Evolutionary conservation across 1,140 invertebrate genomes (phyloP).

Genomic region (Teleopsis dalmanni): DNA sequence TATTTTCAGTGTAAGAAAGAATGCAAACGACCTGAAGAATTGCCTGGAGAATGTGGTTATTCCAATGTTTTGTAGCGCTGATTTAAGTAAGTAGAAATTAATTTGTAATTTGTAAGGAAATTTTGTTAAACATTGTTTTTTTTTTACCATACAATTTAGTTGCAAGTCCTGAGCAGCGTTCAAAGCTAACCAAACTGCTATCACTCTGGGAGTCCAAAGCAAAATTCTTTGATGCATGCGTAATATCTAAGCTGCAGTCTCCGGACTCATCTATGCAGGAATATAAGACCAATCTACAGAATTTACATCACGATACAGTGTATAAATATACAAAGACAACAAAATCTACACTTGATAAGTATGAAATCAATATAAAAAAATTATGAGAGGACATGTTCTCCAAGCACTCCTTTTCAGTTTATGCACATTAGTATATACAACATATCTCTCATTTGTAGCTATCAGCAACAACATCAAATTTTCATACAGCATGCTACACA

Average conservation of each 20-base stretch:
- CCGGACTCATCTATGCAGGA: constrained; percentile 72
- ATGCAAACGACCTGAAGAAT: constrained; percentile 83
- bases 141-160: no score
- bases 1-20: constrained; percentile 77
- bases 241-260: constrained; percentile 76
- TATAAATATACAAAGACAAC: constrained; percentile 65
- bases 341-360: constrained; percentile 68
- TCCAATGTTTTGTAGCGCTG: constrained; percentile 92
- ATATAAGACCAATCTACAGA: constrained; percentile 74
- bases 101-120: background rate
- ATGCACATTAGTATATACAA: no score
- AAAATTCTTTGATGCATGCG: constrained; percentile 81
- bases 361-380: constrained; percentile 22
- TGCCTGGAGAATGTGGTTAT: constrained; percentile 88
- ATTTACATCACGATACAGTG: constrained; percentile 68
- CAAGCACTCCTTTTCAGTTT: no score
- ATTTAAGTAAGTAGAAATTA: constrained; percentile 52
- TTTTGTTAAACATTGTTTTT: no score
- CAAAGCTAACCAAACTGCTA: constrained; percentile 84
- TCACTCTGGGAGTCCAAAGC: constrained; percentile 93
- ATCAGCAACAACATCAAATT: constrained; percentile 89
- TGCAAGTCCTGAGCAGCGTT: constrained; percentile 76
- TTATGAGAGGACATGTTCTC: no score
- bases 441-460: constrained; percentile 46
- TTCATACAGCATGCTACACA: constrained; percentile 86